Percentiles rank a stretch among this genome's conserved stretches.
These are phyloP conservation scores for Ecdyonurus torrentis DNA, from an alignment of 2,888 invertebrate species.

Conservation along the genomic window DNA sequence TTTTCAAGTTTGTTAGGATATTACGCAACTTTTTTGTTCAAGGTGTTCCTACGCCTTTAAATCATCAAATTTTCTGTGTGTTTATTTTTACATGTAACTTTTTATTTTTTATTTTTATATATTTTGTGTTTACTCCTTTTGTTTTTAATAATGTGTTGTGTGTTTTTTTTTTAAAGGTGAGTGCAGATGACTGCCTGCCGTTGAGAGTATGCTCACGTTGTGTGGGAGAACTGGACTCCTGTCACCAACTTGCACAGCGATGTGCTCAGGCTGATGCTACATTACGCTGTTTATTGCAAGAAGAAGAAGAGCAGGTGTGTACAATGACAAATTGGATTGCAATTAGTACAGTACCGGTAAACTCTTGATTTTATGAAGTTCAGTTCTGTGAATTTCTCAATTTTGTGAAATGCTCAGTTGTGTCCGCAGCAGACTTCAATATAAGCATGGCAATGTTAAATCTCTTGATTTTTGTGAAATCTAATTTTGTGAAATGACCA, in stretches of 20 bases:
- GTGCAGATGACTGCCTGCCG: neutral
- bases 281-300: neutral
- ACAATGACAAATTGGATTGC: too few relatives aligned
- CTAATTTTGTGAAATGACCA: too few relatives aligned
- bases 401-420: neutral
- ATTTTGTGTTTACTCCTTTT: too few relatives aligned
- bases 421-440: too few relatives aligned
- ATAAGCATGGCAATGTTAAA: too few relatives aligned
- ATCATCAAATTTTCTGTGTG: neutral
- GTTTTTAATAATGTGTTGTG: too few relatives aligned
- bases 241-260: neutral
- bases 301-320: neutral
- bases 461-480: too few relatives aligned
- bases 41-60: too few relatives aligned
- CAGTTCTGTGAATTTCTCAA: neutral
- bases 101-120: neutral
- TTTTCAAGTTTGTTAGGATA: too few relatives aligned
- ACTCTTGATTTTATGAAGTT: too few relatives aligned
- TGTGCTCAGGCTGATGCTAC: slow-evolving; percentile 1
- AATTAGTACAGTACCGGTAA: too few relatives aligned
- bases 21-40: too few relatives aligned
- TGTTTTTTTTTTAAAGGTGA: neutral
- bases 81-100: neutral
- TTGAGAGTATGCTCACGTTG: neutral
- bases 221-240: neutral